phyloP scores from a whole-genome alignment of 2,113 vertebrate species.

The Catharus fuscescens region DNA sequence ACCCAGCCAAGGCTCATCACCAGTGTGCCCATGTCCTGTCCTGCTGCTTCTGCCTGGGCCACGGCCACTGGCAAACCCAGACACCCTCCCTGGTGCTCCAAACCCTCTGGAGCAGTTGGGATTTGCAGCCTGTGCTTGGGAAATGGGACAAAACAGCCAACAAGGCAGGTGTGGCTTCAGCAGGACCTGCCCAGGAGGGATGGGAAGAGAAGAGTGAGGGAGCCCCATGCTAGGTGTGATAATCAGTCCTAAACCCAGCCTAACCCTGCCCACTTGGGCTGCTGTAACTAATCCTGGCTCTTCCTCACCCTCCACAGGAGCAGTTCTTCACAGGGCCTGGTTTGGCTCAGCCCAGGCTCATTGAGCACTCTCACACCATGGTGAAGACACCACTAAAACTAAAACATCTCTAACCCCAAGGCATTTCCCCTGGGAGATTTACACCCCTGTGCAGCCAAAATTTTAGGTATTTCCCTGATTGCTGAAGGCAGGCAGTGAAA shows the following conservation, averaged over 20 bases:
- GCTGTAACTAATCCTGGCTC: neutral
- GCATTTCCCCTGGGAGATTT: neutral
- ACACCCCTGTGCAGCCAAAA: neutral
- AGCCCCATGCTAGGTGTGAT: neutral
- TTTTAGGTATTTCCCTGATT: neutral
- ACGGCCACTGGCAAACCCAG: fast-evolving
- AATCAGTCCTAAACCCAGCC: neutral
- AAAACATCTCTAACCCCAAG: neutral
- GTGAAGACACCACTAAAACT: neutral
- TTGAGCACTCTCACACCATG: fast-evolving
- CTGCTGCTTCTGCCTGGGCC: neutral
- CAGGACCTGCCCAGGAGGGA: neutral
- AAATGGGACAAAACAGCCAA: neutral
- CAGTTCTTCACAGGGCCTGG: neutral
- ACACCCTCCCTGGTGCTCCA: neutral
- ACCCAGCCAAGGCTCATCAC: too few species aligned
- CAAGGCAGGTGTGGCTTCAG: neutral
- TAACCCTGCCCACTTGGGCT: neutral
- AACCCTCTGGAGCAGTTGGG: neutral
- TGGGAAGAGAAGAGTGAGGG: neutral
- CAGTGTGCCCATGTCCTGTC: neutral
- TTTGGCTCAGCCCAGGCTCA: neutral
- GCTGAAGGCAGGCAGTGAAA: neutral
- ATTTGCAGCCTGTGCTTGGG: neutral
- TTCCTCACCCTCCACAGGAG: neutral